Evolutionary conservation across 2,113 vertebrate genomes (phyloP), one percentile per base, ranked within the genome.

Genomic region (Martes martes): DNA sequence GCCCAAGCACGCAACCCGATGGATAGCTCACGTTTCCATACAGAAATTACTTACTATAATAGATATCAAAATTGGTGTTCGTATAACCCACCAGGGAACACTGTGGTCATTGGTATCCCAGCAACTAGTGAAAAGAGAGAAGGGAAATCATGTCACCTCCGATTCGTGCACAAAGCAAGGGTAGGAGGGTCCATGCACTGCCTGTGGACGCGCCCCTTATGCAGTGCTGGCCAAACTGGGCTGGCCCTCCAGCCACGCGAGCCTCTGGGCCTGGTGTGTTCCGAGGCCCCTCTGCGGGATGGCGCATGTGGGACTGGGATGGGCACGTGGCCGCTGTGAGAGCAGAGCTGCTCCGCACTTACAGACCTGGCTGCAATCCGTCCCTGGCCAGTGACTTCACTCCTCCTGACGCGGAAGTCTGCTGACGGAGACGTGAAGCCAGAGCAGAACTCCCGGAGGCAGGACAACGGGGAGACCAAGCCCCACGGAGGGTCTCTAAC

Each of bases 61-160:
- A 76, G 99, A 99, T 96, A 98, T 95, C 96, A 99, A 91, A 97
- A 99, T 99, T 45, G 99, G 99, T 92, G 98, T 97, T 93, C 98
- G 98, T 97, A 99, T 99, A 92, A 99, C 96, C 99, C 99, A 99
- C 99, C 99, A 99, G 89, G 99, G 99, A 95, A 98, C 96, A 65
- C 97, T 98, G 94, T 98, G 98, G 11, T 99, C 98, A 26, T 99
- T 99, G 84, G 98, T 99, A 96, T 99, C 99, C 99, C 99, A 99
- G 98, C 99, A 99, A 47, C 99, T 99, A 82, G 52, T 21, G 71
- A 45, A 84, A 94, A 94, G 26, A 84, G 57, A 65, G 79, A 52
- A 79, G 42, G 31, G 36, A 87, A 97, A 91, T 28, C 3, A 69
- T 7, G 45, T 97, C 94, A 93, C 73, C 88, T 79, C 59, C 84